A percentile compares a stretch with the other conserved stretches of the same genome.
Conservation (phyloP, 2,888 invertebrate species). For the Camponotus fellah region DNA sequence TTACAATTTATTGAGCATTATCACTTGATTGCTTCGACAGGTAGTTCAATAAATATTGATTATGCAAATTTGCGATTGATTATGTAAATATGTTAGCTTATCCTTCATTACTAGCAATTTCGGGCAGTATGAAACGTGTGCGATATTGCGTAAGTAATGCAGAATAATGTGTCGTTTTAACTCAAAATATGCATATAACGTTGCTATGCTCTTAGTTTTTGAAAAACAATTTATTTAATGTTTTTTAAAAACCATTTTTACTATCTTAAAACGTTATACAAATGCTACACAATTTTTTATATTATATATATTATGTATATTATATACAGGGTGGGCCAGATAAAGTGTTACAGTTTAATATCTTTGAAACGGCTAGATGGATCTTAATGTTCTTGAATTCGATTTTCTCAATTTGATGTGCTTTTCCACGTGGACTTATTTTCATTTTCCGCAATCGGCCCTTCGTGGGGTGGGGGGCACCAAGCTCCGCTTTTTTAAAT, state of each 20-base stretch:
- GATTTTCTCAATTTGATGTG: no score
- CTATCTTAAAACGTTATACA: neutral
- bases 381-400: no score
- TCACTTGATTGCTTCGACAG: slow-evolving; percentile 32
- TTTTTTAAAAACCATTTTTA: neutral
- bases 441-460: no score
- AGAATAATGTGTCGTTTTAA: neutral
- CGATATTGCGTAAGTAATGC: slow-evolving; percentile 42
- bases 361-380: no score
- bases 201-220: neutral
- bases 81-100: slow-evolving; percentile 49
- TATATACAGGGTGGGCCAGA: no score
- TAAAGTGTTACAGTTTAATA: no score
- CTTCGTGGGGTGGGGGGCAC: no score
- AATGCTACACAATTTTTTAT: neutral
- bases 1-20: slow-evolving; percentile 42
- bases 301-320: no score
- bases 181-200: neutral
- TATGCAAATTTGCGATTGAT: slow-evolving; percentile 52
- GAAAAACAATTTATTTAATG: neutral
- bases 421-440: no score
- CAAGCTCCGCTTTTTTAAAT: no score
- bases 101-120: slow-evolving; percentile 47
- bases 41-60: slow-evolving; percentile 51
- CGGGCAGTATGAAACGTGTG: slow-evolving; percentile 29